phyloP scores from a whole-genome alignment of 30 jellyfish, hydroid and myxozoan genomes.

The Catostylus mosaicus region DNA sequence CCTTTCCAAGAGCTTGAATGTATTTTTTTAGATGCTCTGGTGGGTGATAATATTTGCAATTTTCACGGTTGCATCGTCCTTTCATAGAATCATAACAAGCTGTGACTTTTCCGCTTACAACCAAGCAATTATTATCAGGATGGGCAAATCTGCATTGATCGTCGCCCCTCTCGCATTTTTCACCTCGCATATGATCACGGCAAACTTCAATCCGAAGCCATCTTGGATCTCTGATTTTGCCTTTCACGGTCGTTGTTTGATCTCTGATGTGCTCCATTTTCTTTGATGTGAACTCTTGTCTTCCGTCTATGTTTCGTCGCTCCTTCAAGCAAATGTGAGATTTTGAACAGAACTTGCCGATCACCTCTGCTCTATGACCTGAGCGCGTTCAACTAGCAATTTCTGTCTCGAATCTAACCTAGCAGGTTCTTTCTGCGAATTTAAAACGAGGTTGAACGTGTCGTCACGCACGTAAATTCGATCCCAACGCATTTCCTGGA shows the following conservation, averaged over 20 bases:
- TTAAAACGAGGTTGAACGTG: slow-evolving; percentile 21
- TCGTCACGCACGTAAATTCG: neutral
- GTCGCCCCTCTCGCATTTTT: slow-evolving; percentile 53
- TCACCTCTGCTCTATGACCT: slow-evolving; percentile 53
- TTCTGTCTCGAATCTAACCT: slow-evolving; percentile 5
- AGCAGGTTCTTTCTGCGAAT: neutral
- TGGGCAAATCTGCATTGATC: slow-evolving; percentile 71
- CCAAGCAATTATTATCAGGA: slow-evolving; percentile 45
- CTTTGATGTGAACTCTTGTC: too few species aligned
- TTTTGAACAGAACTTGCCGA: too few species aligned
- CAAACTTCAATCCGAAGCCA: slow-evolving; percentile 72
- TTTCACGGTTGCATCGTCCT: slow-evolving; percentile 63
- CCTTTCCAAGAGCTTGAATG: slow-evolving; percentile 69
- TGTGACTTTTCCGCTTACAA: slow-evolving; percentile 53
- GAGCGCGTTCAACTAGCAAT: slow-evolving; percentile 3
- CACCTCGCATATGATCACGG: slow-evolving; percentile 60
- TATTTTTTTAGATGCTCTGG: slow-evolving; percentile 58
- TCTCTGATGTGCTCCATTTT: slow-evolving; percentile 5
- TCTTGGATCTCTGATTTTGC: slow-evolving; percentile 69
- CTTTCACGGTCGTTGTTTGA: slow-evolving; percentile 37
- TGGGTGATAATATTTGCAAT: slow-evolving; percentile 69
- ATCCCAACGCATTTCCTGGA: neutral
- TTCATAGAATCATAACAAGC: slow-evolving; percentile 67
- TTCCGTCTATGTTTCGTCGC: too few species aligned
- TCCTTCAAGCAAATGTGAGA: too few species aligned